A percentile compares a stretch with the other conserved stretches of the same genome.
Evolutionary conservation across 2,888 invertebrate genomes (phyloP).

Genomic region (Nowickia ferox): DNA sequence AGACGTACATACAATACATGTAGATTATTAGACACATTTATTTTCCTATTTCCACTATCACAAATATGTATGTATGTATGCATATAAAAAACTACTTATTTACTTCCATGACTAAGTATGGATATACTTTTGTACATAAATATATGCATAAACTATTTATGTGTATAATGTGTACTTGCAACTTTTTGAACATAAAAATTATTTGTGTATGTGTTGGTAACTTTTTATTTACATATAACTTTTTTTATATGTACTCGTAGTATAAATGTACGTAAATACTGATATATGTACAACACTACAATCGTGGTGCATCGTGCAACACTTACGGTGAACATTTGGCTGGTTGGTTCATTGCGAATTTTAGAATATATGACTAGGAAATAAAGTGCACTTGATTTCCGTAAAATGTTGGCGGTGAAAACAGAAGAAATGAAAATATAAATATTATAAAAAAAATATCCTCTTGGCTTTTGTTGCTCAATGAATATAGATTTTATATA

Average conservation of each 20-base stretch:
- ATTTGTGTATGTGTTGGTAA: neutral
- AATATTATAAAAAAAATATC: constrained; percentile 58
- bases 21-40: neutral
- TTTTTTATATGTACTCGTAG: neutral
- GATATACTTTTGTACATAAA: neutral
- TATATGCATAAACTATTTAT: neutral
- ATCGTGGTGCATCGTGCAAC: constrained; percentile 5
- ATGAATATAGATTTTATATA: constrained; percentile 56
- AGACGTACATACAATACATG: neutral
- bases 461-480: constrained; percentile 62
- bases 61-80: neutral
- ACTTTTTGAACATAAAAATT: neutral
- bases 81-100: neutral
- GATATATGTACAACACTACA: neutral
- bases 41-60: neutral
- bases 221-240: neutral
- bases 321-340: constrained; percentile 24
- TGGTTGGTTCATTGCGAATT: constrained; percentile 45
- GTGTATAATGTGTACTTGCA: neutral
- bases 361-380: constrained; percentile 72
- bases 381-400: constrained; percentile 72
- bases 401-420: constrained; percentile 63
- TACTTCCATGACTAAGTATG: no score
- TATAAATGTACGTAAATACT: neutral
- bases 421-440: constrained; percentile 58